These are phyloP conservation scores for Drosophila diplacantha DNA, from an alignment of 2,888 invertebrate species.

Conservation along the genomic window DNA sequence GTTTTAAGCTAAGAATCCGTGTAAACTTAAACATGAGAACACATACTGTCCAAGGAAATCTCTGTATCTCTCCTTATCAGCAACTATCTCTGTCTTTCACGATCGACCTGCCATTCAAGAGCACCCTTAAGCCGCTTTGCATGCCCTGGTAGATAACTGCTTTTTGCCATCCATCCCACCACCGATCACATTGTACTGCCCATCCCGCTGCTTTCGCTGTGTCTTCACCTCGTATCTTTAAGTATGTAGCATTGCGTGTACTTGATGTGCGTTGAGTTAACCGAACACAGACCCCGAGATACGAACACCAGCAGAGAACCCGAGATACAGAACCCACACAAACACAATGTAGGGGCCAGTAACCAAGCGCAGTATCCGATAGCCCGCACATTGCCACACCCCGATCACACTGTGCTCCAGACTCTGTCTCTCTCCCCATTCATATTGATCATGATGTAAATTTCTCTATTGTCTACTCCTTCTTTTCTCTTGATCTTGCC, in stretches of 20 bases:
- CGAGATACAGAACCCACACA: slow-evolving; percentile 23
- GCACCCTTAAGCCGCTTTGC: slow-evolving; percentile 47
- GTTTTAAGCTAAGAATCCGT: slow-evolving; percentile 60
- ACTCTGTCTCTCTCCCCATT: slow-evolving; percentile 16
- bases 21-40: slow-evolving; percentile 63
- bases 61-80: slow-evolving; percentile 10
- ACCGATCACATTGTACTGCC: slow-evolving; percentile 2
- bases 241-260: slow-evolving; percentile 47
- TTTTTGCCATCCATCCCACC: slow-evolving; percentile 6
- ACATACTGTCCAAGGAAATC: slow-evolving; percentile 51
- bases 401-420: slow-evolving; percentile 25
- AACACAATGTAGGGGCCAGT: slow-evolving; percentile 37
- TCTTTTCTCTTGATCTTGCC: slow-evolving; percentile 48
- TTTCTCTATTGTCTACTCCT: slow-evolving; percentile 53
- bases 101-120: slow-evolving; percentile 21
- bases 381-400: slow-evolving; percentile 32
- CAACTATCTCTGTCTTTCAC: slow-evolving; percentile 20
- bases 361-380: background rate
- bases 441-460: slow-evolving; percentile 59
- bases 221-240: slow-evolving; percentile 51
- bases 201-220: slow-evolving; percentile 30
- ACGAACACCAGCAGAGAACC: slow-evolving; percentile 14
- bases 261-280: slow-evolving; percentile 35
- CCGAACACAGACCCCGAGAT: slow-evolving; percentile 13
- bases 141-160: slow-evolving; percentile 45